These are phyloP conservation scores for Cryptomyrus ogoouensis DNA, from an alignment of 2,113 vertebrate species.

Conservation along the genomic window DNA sequence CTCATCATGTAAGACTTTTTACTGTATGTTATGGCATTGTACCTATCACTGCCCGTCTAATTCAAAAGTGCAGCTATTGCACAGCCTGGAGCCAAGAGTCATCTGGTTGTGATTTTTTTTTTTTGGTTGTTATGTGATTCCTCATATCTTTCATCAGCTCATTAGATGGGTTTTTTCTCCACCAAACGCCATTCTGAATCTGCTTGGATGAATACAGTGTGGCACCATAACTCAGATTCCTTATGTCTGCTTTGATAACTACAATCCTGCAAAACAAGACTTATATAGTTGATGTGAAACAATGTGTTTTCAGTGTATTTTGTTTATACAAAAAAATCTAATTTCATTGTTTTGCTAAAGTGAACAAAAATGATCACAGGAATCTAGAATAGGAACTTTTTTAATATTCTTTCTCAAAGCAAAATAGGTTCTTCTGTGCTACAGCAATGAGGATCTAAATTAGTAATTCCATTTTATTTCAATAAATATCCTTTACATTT, in stretches of 20 bases:
- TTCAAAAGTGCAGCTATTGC: conserved; percentile 27
- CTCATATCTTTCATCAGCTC: conserved; percentile 67
- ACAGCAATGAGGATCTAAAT: neutral
- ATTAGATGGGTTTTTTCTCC: conserved; percentile 47
- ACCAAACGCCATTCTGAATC: conserved; percentile 40
- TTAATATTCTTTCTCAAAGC: neutral
- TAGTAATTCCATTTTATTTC: neutral
- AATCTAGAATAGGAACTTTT: neutral
- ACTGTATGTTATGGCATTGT: neutral
- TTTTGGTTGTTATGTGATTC: conserved; percentile 47
- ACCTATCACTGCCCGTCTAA: neutral
- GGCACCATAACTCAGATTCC: conserved; percentile 27
- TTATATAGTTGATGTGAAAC: neutral
- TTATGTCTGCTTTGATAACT: conserved; percentile 37
- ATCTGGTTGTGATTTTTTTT: conserved; percentile 56
- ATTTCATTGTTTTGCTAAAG: neutral
- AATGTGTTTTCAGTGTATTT: neutral
- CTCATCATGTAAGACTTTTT: neutral
- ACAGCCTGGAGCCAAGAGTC: conserved; percentile 36
- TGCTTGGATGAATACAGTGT: conserved; percentile 53
- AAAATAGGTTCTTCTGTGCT: neutral
- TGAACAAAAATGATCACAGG: neutral
- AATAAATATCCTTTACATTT: neutral
- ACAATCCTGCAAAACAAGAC: neutral
- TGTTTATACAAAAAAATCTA: neutral